Percentiles rank a stretch among this genome's conserved stretches.
phyloP scores from a whole-genome alignment of 1,140 invertebrate genomes.

The Drosophila orosa region DNA sequence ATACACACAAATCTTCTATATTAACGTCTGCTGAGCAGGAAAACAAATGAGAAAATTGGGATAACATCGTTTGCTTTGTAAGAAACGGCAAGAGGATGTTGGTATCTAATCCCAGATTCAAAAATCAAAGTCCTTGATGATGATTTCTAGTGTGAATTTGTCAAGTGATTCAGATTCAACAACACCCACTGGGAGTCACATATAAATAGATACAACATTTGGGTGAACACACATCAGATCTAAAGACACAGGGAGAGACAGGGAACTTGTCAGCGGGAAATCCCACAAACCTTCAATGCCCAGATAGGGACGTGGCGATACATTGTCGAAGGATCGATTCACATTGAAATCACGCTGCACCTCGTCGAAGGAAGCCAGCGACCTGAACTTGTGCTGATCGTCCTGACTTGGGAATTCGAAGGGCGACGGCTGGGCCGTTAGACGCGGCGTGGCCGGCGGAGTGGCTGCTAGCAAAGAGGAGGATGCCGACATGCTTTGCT shows the following conservation, averaged over 20 bases:
- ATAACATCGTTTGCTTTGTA: background rate
- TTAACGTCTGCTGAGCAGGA: background rate
- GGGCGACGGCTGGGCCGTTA: constrained; percentile 50
- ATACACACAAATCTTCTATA: background rate
- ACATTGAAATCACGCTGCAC: constrained; percentile 55
- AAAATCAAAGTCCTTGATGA: background rate
- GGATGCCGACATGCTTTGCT: constrained; percentile 61
- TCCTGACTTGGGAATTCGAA: constrained; percentile 51
- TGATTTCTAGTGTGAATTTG: background rate
- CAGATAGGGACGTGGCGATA: constrained; percentile 77
- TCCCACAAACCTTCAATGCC: constrained; percentile 72
- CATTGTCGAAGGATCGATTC: constrained; percentile 77
- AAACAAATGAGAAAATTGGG: background rate
- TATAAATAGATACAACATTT: background rate
- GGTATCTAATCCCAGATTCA: background rate
- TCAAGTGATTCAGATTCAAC: background rate
- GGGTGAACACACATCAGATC: background rate
- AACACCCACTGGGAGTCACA: constrained; percentile 8
- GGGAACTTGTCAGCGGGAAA: constrained; percentile 6
- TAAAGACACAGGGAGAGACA: constrained; percentile 3
- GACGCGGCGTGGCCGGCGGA: constrained; percentile 60
- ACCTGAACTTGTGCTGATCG: constrained; percentile 35
- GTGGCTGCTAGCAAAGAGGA: constrained; percentile 61
- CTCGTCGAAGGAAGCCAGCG: constrained; percentile 55
- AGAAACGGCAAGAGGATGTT: background rate